Conservation (phyloP, 1,140 invertebrate genomes). For the Achroia grisella region DNA sequence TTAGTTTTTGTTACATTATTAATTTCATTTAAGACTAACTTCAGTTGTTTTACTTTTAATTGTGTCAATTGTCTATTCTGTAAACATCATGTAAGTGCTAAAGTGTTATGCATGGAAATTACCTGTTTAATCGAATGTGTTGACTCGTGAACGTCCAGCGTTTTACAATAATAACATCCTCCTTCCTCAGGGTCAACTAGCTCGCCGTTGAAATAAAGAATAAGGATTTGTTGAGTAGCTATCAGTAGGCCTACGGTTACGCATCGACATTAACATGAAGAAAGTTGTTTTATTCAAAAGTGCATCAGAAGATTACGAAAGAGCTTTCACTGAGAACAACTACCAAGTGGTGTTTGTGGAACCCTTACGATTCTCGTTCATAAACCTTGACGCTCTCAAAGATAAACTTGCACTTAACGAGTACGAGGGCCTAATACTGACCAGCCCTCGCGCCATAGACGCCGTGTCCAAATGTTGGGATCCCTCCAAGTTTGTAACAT, state of each 20-base stretch:
- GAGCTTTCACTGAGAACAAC: constrained; percentile 53
- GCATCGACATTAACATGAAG: constrained; percentile 36
- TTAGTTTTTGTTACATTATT: too few relatives aligned
- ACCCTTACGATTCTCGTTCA: constrained; percentile 68
- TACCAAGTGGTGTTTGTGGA: constrained; percentile 72
- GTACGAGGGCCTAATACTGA: constrained; percentile 74
- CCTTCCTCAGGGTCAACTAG: constrained; percentile 40
- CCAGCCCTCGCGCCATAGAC: constrained; percentile 71
- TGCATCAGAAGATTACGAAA: constrained; percentile 71
- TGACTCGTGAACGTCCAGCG: too few relatives aligned
- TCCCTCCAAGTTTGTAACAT: constrained; percentile 57
- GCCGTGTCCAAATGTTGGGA: constrained; percentile 62
- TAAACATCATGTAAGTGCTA: not conserved
- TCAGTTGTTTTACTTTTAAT: too few relatives aligned
- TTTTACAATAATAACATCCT: constrained; percentile 21
- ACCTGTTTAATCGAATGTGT: not conserved
- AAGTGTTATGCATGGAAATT: not conserved
- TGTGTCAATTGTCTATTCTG: too few relatives aligned
- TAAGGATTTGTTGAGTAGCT: not conserved
- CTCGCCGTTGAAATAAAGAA: constrained; percentile 24
- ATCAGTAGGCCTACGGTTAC: not conserved
- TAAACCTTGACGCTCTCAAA: constrained; percentile 52
- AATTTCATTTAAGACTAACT: too few relatives aligned
- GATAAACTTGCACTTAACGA: constrained; percentile 51
- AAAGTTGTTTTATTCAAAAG: constrained; percentile 74